These are phyloP conservation scores for Propithecus coquereli DNA, from an alignment of 2,113 vertebrate genomes.

Conservation along the genomic window DNA sequence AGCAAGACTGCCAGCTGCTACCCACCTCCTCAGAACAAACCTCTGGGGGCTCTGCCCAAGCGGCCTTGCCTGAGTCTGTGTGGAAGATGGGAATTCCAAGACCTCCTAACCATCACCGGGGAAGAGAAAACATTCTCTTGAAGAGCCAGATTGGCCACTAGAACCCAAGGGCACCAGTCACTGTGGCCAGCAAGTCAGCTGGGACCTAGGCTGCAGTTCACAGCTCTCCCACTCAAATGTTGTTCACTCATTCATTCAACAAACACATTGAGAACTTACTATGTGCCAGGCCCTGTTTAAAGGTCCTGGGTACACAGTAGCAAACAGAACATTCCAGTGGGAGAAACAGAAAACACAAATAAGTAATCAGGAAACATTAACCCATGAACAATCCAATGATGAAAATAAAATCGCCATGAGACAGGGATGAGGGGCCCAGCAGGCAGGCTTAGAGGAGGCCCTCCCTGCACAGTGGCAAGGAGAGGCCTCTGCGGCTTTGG, in stretches of 20 bases:
- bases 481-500: not conserved
- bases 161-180: not conserved
- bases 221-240: not conserved
- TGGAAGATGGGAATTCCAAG: not conserved
- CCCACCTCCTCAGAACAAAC: not conserved
- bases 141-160: not conserved
- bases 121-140: not conserved
- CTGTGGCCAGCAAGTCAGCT: not conserved
- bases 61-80: not conserved
- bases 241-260: not conserved
- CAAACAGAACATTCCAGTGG: not conserved
- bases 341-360: not conserved
- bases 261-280: not conserved
- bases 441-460: not conserved
- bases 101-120: not conserved
- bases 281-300: not conserved
- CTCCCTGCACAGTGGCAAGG: not conserved
- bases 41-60: not conserved
- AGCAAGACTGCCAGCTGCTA: not conserved
- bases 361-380: not conserved
- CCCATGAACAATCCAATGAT: not conserved
- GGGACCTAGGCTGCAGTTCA: not conserved
- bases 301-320: not conserved
- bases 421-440: not conserved
- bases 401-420: not conserved